Conservation (phyloP, 2,888 invertebrate species). For the Petrolisthes cinctipes region DNA sequence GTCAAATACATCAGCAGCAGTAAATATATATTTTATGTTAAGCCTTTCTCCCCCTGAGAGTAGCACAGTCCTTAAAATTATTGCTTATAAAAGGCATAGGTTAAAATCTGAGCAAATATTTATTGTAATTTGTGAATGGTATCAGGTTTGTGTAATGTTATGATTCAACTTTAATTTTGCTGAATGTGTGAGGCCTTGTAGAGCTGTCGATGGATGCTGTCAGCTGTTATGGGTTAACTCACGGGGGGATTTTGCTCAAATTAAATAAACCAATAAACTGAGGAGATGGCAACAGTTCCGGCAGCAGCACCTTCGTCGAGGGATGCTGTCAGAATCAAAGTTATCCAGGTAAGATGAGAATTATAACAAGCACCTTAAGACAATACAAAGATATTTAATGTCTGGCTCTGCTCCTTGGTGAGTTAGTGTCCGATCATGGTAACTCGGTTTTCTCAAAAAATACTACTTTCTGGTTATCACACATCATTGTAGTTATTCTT, state of each 20-base stretch:
- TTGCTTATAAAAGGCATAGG: background rate
- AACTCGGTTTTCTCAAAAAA: too few species aligned
- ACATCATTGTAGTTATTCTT: too few species aligned
- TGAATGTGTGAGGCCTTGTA: background rate
- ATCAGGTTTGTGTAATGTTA: background rate
- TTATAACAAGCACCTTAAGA: background rate
- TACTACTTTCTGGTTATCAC: too few species aligned
- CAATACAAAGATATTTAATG: background rate
- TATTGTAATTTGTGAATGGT: background rate
- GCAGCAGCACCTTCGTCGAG: conserved; percentile 43
- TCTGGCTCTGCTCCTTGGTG: background rate
- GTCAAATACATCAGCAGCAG: background rate
- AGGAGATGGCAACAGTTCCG: conserved; percentile 43
- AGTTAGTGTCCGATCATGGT: too few species aligned
- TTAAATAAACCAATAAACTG: background rate
- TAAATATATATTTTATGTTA: background rate
- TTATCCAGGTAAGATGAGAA: conserved; percentile 45
- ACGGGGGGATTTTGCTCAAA: background rate
- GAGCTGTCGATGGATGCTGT: conserved; percentile 16
- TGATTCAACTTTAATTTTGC: conserved; percentile 18
- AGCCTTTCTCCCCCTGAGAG: background rate
- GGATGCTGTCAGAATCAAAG: conserved; percentile 64
- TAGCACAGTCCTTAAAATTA: too few species aligned
- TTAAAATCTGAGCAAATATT: background rate
- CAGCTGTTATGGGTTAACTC: conserved; percentile 9